A percentile compares a stretch with the other conserved stretches of the same genome.
These are phyloP conservation scores for Phengaris alcon DNA, from an alignment of 2,888 invertebrate genomes.

Conservation along the genomic window DNA sequence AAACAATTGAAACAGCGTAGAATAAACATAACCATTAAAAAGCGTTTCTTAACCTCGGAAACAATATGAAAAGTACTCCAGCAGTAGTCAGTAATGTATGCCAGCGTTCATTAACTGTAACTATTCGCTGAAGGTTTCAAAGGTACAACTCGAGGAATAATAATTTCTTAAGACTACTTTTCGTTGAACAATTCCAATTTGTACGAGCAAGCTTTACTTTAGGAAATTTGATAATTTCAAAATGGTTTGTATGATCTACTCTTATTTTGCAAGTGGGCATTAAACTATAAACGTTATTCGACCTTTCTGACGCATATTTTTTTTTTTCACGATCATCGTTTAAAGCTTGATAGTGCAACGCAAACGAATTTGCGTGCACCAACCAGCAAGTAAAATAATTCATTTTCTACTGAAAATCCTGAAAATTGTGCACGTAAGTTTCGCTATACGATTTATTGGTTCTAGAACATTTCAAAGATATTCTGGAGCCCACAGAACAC, in stretches of 20 bases:
- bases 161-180: slow-evolving; percentile 15
- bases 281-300: not conserved
- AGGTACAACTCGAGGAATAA: not conserved
- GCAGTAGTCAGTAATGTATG: too few species aligned
- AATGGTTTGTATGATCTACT: not conserved
- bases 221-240: not conserved
- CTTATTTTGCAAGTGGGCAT: not conserved
- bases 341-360: too few species aligned
- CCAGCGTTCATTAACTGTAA: slow-evolving; percentile 59
- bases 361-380: too few species aligned
- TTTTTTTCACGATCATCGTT: too few species aligned
- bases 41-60: slow-evolving; percentile 40
- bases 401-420: not conserved
- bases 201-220: not conserved
- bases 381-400: too few species aligned
- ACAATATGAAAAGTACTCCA: slow-evolving; percentile 48
- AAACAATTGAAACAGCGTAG: slow-evolving; percentile 35
- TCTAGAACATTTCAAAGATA: not conserved
- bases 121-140: slow-evolving; percentile 54
- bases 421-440: not conserved
- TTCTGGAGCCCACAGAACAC: slow-evolving; percentile 1
- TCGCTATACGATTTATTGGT: slow-evolving; percentile 1
- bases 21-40: slow-evolving; percentile 40
- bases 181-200: not conserved
- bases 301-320: too few species aligned